Evolutionary conservation across 2,888 invertebrate genomes (phyloP), one percentile per base, ranked within the genome.

Genomic region (Conistra vaccinii): DNA sequence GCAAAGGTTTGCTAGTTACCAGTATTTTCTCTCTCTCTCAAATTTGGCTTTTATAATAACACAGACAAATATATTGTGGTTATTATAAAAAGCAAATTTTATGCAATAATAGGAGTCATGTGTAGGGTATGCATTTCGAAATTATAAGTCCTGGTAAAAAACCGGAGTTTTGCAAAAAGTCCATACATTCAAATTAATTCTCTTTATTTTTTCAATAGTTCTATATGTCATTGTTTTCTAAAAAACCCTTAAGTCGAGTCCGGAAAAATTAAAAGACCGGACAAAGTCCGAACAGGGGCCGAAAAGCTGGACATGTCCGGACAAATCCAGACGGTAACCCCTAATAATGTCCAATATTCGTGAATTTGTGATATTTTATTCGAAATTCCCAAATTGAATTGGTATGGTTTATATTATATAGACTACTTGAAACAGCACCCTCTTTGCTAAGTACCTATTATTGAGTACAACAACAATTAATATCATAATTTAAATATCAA

Each of bases 1-100:
- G 12, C 23, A 62, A 51, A 71, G 3, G 5, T 35, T 53, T 39
- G 17, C 20, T 78, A 12, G n/a, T 77, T 57, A 48, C 35, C 29
- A 48, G 29, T 26, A 45, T 35, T 45, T 35, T 26, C 53, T 53
- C n/a, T n/a, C n/a, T n/a, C n/a, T n/a, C n/a, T n/a, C n/a, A n/a
- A n/a, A n/a, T n/a, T n/a, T n/a, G n/a, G n/a, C n/a, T n/a, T n/a
- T n/a, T n/a, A n/a, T n/a, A n/a, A n/a, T n/a, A n/a, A n/a, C n/a
- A n/a, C n/a, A n/a, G n/a, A n/a, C n/a, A n/a, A n/a, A n/a, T n/a
- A n/a, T n/a, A n/a, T n/a, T n/a, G n/a, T n/a, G n/a, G n/a, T n/a
- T n/a, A 53, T 51, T 3, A 23, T 48, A 48, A 48, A 23, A 14
- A 29, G 23, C 32, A 68, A 69, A 70, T 26, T 7, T 12, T 35